A percentile compares a stretch with the other conserved stretches of the same genome.
phyloP scores from a whole-genome alignment of 2,797 vertebrate genomes.

The Sciurus vulgaris region DNA sequence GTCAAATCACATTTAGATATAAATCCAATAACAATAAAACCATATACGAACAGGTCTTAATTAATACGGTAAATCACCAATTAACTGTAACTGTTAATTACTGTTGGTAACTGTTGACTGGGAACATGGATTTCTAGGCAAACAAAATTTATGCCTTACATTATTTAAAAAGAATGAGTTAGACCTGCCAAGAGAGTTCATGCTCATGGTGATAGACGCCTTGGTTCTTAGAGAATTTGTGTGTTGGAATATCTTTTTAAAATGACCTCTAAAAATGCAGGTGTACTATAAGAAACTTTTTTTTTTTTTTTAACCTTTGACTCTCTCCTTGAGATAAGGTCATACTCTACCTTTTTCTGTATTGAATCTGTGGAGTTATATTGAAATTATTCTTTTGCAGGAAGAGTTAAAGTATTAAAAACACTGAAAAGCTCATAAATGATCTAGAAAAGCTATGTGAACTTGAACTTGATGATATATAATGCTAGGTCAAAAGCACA shows the following conservation, averaged over 20 bases:
- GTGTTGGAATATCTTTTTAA: slow-evolving; percentile 15
- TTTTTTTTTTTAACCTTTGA: not conserved
- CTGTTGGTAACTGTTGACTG: not conserved
- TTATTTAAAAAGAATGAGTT: not conserved
- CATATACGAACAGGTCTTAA: not conserved
- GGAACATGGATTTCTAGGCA: not conserved
- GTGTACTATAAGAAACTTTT: slow-evolving; percentile 12
- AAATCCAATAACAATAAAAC: slow-evolving; percentile 6
- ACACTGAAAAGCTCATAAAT: slow-evolving; percentile 41
- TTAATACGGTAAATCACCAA: not conserved
- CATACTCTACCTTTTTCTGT: not conserved
- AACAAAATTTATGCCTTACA: not conserved
- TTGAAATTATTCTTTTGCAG: not conserved
- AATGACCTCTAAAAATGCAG: slow-evolving; percentile 40
- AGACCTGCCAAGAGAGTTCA: not conserved
- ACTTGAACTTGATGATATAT: slow-evolving; percentile 41
- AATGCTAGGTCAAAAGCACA: slow-evolving; percentile 47
- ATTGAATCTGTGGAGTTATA: not conserved
- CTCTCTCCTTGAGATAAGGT: slow-evolving; percentile 33
- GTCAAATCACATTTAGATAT: not conserved
- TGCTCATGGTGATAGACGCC: not conserved
- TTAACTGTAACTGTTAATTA: not conserved
- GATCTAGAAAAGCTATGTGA: slow-evolving; percentile 49
- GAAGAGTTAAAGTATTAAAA: slow-evolving; percentile 25
- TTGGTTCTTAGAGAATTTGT: slow-evolving; percentile 13